Evolutionary conservation across 2,888 invertebrate genomes (phyloP).

Genomic region (Entomobrya proxima): DNA sequence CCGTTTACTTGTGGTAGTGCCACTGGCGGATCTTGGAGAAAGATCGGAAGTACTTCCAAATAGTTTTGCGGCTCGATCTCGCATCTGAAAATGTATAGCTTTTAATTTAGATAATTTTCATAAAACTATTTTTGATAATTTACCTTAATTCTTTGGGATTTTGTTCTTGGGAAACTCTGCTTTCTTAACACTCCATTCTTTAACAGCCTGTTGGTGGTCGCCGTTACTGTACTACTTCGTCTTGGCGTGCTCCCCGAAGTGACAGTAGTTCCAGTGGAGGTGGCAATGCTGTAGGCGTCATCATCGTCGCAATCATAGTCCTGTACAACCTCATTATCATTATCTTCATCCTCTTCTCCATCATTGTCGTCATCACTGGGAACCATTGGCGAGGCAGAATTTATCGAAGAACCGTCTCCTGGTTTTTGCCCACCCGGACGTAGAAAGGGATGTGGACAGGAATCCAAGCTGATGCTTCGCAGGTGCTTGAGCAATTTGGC

Average conservation of each 20-base stretch:
- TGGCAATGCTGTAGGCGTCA: conserved; percentile 68
- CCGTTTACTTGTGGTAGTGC: conserved; percentile 1
- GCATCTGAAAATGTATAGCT: conserved; percentile 12
- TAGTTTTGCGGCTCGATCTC: conserved; percentile 46
- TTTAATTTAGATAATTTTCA: not conserved
- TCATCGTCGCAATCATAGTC: conserved; percentile 61
- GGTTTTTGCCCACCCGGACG: not conserved
- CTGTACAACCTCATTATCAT: conserved; percentile 37
- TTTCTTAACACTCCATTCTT: conserved; percentile 52
- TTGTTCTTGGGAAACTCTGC: conserved; percentile 64
- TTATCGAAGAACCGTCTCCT: not conserved
- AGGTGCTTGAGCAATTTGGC: conserved; percentile 58
- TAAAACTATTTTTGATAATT: not conserved
- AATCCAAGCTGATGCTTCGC: conserved; percentile 74
- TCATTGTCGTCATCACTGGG: conserved; percentile 32
- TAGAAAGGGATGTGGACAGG: conserved; percentile 60
- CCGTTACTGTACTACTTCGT: conserved; percentile 40
- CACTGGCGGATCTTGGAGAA: conserved; percentile 21
- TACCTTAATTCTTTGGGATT: conserved; percentile 67
- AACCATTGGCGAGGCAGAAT: not conserved
- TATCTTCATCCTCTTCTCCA: conserved; percentile 54
- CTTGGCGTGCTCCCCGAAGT: conserved; percentile 56
- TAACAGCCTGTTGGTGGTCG: conserved; percentile 54
- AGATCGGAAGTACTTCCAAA: conserved; percentile 38
- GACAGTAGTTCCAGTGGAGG: conserved; percentile 57